Base-by-base conservation (phyloP, 2,888 invertebrate genomes). In the Caenorhabditis wallacei region DNA sequence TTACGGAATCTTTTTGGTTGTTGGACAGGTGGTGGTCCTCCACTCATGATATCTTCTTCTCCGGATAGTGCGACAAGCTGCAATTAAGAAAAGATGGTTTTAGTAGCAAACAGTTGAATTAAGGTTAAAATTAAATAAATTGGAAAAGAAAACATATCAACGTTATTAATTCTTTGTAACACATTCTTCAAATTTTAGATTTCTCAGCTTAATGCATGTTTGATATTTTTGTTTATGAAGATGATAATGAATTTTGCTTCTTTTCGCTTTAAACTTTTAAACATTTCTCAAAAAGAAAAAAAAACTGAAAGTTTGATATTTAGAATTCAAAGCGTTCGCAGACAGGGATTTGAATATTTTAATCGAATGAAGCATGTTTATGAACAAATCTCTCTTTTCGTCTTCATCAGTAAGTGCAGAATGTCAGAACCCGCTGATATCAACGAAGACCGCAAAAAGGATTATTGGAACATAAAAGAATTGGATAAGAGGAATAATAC, bases 1-100 rank as follows among this genome's bases (percentile, higher is more conserved):
- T 89, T 88, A 1, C 89, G 84, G 80, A 87, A 88, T 10, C 88
- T 82, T 66, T 88, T 88, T 16, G 76, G 78, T 51, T 84, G 85
- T 40, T 78, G 81, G 10, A 84, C 82, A 8, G 85, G 85, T 54
- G 87, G 85, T 24, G 85, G 84, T 40, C 78, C 79, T n/a, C 81
- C 82, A 43, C 82, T 84, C 84, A 84, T 84, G 46, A 85, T 84
- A 24, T 88, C 85, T 68, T 87, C 85, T 71, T 88, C 88, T n/a
- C 87, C 87, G 8, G 88, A 83, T 10, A 88, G 81, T 1, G 85
- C 86, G 10, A 85, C 87, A 5, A 88, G 69, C 88, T 87, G 85
- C 30, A 87, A 81, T 48, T 40, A 18, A 51, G n/a, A 51, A 1
- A 46, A 30, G 30, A 18, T 30, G 30, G 30, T 1, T 4, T 40